Conservation (phyloP, 2,797 vertebrate genomes). For the Threskiornis aethiopicus region DNA sequence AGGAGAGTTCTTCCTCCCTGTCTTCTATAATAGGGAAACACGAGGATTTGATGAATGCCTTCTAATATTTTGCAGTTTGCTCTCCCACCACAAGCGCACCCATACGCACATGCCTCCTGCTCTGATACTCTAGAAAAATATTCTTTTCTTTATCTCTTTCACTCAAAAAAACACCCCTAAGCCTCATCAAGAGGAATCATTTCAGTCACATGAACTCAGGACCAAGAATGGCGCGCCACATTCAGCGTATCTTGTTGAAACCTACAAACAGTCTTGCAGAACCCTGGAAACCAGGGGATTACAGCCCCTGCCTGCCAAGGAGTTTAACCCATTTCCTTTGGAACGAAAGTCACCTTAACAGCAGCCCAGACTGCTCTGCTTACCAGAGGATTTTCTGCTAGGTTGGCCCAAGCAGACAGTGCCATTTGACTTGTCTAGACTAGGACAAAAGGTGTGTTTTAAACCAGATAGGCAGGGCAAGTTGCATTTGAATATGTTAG, state of each 20-base stretch:
- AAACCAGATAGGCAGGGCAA: neutral
- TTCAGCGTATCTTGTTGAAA: neutral
- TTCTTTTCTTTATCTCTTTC: neutral
- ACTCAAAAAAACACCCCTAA: neutral
- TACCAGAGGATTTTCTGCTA: neutral
- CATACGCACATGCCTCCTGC: neutral
- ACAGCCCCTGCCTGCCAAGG: neutral
- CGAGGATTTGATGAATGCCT: neutral
- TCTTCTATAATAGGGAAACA: neutral
- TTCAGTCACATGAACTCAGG: neutral
- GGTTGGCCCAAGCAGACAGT: neutral
- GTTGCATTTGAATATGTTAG: neutral
- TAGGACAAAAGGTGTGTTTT: slow-evolving; percentile 11
- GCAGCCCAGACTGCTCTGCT: neutral
- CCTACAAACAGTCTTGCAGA: neutral
- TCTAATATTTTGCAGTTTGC: neutral
- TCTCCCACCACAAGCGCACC: neutral
- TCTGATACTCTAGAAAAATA: neutral
- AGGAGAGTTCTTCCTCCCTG: neutral
- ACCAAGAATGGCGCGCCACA: neutral
- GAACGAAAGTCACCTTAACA: neutral
- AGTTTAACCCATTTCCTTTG: neutral
- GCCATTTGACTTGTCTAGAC: slow-evolving; percentile 7
- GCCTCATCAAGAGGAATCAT: neutral
- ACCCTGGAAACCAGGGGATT: neutral